Evolutionary conservation across 2,888 invertebrate species (phyloP).

Genomic region (Neoscelio sp.): DNA sequence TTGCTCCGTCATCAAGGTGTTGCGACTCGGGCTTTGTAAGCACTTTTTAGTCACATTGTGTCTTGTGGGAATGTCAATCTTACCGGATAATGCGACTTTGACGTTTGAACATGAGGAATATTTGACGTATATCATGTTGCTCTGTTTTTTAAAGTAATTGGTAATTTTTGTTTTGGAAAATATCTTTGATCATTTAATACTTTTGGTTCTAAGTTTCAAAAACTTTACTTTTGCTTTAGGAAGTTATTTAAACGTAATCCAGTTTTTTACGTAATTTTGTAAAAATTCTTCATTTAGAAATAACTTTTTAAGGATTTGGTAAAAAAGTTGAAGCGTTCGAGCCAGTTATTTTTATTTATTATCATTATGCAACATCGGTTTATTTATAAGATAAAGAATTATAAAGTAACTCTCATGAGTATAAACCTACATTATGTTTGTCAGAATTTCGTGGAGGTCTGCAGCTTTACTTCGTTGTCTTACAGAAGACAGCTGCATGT

Average conservation of each 20-base stretch:
- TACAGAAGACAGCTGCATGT: conserved; percentile 42
- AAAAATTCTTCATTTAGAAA: too few species aligned
- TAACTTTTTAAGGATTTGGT: too few species aligned
- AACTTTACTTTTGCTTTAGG: too few species aligned
- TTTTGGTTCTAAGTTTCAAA: too few species aligned
- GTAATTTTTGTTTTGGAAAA: too few species aligned
- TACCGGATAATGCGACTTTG: conserved; percentile 40
- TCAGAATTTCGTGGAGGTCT: conserved; percentile 34
- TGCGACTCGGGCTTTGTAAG: conserved; percentile 9
- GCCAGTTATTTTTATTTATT: too few species aligned
- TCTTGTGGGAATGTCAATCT: conserved; percentile 56
- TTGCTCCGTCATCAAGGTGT: conserved; percentile 63
- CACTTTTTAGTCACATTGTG: conserved; percentile 34
- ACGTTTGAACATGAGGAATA: conserved; percentile 14
- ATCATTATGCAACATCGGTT: too few species aligned
- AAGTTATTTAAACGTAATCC: too few species aligned
- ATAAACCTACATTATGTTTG: conserved; percentile 31
- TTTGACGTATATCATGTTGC: not conserved
- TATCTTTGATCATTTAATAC: too few species aligned
- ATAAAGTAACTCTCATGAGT: not conserved
- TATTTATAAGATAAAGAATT: too few species aligned
- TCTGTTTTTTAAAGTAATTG: not conserved
- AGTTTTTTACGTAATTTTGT: too few species aligned
- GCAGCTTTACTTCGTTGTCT: conserved; percentile 17
- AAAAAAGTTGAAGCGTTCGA: too few species aligned